Conservation (phyloP, 2,797 vertebrate genomes). For the Etheostoma perlongum region DNA sequence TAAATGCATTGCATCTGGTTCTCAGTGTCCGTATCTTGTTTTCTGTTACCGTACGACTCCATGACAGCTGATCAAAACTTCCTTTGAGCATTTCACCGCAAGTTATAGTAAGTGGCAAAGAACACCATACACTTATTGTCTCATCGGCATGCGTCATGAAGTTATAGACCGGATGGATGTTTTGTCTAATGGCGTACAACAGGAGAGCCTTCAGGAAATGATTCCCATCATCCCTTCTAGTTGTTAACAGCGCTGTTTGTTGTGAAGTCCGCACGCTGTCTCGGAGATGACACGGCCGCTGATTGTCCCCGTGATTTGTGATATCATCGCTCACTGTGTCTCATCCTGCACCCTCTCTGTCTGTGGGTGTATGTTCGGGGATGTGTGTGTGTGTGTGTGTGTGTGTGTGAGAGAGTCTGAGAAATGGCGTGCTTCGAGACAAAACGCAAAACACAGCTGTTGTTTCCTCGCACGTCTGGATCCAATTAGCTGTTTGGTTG, state of each 20-base stretch:
- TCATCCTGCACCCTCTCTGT: conserved; percentile 18
- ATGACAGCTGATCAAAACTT: conserved; percentile 27
- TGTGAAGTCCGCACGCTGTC: conserved; percentile 29
- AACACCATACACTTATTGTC: conserved; percentile 11
- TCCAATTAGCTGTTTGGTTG: conserved; percentile 15
- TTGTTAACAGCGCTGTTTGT: conserved; percentile 32
- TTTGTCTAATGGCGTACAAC: conserved; percentile 30
- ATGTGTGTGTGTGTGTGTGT: neutral
- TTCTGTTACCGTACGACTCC: conserved; percentile 14
- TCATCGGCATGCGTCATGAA: conserved; percentile 37
- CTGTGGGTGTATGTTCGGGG: conserved; percentile 2
- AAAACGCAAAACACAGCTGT: conserved; percentile 45
- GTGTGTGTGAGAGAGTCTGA: conserved; percentile 15
- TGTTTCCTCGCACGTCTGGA: conserved; percentile 23
- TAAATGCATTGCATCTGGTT: conserved; percentile 17
- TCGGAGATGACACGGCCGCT: conserved; percentile 47
- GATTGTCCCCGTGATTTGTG: conserved; percentile 63
- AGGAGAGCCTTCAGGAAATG: conserved; percentile 43
- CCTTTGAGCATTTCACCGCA: neutral
- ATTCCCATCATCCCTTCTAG: conserved; percentile 36
- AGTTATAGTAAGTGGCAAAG: conserved; percentile 13
- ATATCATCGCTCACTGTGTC: conserved; percentile 52
- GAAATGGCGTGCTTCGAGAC: conserved; percentile 41
- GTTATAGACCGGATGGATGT: neutral
- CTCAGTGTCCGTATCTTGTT: conserved; percentile 12